A percentile compares a stretch with the other conserved stretches of the same genome.
Conservation (phyloP, 1,140 invertebrate species). For the Bathynomus jamesi region DNA sequence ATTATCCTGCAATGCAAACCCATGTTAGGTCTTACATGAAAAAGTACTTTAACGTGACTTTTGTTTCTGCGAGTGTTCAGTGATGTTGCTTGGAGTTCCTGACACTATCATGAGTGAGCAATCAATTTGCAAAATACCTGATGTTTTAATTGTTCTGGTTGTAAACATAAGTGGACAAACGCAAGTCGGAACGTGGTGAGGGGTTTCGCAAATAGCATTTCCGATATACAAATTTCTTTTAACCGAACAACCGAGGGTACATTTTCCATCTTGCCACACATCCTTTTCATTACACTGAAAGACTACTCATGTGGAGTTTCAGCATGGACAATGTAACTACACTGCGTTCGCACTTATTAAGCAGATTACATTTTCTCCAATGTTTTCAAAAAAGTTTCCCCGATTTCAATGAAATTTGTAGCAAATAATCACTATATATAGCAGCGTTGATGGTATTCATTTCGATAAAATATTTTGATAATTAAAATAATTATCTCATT, state of each 20-base stretch:
- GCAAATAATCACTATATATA: background rate
- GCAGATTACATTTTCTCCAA: background rate
- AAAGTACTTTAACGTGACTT: background rate
- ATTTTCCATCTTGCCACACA: background rate
- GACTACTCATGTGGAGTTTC: background rate
- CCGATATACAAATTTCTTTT: background rate
- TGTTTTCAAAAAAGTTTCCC: no score
- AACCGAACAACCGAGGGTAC: background rate
- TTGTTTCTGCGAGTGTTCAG: background rate
- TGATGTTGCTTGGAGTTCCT: background rate
- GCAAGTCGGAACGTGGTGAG: background rate
- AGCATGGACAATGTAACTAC: background rate
- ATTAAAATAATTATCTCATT: background rate
- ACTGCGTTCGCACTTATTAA: background rate
- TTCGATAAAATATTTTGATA: background rate
- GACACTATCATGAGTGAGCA: background rate
- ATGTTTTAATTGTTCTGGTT: background rate
- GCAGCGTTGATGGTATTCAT: background rate
- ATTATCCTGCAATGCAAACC: background rate
- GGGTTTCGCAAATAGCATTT: background rate
- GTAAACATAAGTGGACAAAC: background rate
- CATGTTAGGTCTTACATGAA: background rate
- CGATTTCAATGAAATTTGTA: background rate
- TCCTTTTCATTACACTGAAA: background rate
- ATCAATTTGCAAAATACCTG: background rate